Base-by-base conservation (phyloP, 2,113 vertebrate genomes). In the Mohoua ochrocephala region DNA sequence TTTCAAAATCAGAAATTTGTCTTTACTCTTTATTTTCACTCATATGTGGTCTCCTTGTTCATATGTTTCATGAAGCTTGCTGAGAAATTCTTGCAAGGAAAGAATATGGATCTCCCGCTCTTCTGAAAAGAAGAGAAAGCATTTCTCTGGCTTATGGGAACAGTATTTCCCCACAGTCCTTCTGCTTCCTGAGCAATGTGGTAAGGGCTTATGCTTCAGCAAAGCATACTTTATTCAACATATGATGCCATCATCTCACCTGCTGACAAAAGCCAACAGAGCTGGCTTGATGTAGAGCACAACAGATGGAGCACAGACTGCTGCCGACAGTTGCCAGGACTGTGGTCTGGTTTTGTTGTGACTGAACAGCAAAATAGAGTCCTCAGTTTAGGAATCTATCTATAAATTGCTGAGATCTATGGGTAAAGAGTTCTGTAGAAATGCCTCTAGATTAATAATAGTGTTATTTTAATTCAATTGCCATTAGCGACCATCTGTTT, bases 241-340 rank as follows among this genome's bases (percentile, higher is more conserved):
- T 75, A 82, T 33, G 77, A 91, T 63, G 52, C 27, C 60, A 75
- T 41, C 13, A 1, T 49, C 64, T 87, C 89, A 75, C 83, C 10
- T 39, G 89, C 94, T 89, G 84, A 78, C 77, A 87, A 75, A 77
- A 91, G 33, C 47, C 83, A 82, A 68, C 60, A 82, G 91, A 71
- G 16, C 44, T 93, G 83, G 83, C 84, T 74, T 71, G 60, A 56
- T 78, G 28, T 4, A 54, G 60, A 88, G 65, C 44, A 94, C 73
- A 78, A 78, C 93, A 97, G 93, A 97, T 96, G 96, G 94, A 81
- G 86, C 52, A 87, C 93, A 87, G 91, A 28, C 47, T 91, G 89
- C 47, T 87, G 39, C 44, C 71, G 53, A 42, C 47, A 28, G 68
- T 84, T 91, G 60, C 91, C 93, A 89, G 64, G 28, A 57, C 33